Percentiles rank a stretch among this genome's conserved stretches.
Evolutionary conservation across 2,797 vertebrate species (phyloP).

Genomic region (Alcedo quadribrachys): DNA sequence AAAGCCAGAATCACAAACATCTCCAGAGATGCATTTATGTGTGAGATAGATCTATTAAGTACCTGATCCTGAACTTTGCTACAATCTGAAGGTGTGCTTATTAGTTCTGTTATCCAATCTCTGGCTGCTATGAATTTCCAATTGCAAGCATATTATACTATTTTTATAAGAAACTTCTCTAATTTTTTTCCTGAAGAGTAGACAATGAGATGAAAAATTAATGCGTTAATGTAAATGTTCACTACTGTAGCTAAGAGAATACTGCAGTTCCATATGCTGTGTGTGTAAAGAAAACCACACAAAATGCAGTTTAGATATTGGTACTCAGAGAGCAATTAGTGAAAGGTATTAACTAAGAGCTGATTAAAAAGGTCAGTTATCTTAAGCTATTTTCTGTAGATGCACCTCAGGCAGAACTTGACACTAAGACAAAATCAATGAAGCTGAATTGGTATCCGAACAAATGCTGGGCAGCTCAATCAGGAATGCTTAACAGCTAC

Average conservation of each 20-base stretch:
- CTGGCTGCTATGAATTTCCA: not conserved
- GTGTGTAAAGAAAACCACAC: not conserved
- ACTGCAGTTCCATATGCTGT: not conserved
- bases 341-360: not conserved
- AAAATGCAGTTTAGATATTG: not conserved
- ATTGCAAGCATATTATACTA: not conserved
- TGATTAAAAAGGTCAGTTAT: constrained; percentile 1
- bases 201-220: not conserved
- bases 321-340: not conserved
- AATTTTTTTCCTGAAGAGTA: not conserved
- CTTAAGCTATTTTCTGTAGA: constrained; percentile 20
- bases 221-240: not conserved
- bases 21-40: not conserved
- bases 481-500: constrained; percentile 2
- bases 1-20: not conserved
- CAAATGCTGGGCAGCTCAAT: not conserved
- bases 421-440: constrained; percentile 41
- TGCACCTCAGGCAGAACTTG: constrained; percentile 34
- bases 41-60: not conserved
- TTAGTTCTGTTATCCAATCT: not conserved
- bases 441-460: constrained; percentile 4
- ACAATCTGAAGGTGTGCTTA: not conserved
- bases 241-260: not conserved
- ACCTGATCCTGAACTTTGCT: not conserved
- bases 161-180: not conserved